Conservation (phyloP, 2,113 vertebrate species). For the Sylvilagus bachmani region DNA sequence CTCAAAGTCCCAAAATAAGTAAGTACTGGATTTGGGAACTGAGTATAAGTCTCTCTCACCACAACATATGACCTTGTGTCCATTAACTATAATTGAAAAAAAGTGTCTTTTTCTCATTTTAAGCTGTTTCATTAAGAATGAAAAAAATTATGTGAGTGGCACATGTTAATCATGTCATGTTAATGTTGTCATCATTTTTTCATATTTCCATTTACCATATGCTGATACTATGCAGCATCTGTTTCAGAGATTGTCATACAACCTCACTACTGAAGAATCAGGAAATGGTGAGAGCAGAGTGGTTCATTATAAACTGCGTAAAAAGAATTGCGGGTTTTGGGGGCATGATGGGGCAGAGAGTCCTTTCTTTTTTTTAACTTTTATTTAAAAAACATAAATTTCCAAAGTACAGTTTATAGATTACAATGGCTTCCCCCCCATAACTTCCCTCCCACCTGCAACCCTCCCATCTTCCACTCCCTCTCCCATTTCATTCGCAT, state of each 20-base stretch:
- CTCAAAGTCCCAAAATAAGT: background rate
- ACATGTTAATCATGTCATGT: background rate
- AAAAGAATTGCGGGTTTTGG: constrained; percentile 28
- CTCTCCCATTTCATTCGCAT: too few relatives aligned
- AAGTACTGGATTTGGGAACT: background rate
- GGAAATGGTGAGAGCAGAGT: constrained; percentile 71
- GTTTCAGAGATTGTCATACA: constrained; percentile 38
- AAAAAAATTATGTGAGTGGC: background rate
- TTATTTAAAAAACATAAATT: too few relatives aligned
- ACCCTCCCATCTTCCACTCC: too few relatives aligned
- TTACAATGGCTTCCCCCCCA: too few relatives aligned
- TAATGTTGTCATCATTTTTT: constrained; percentile 32
- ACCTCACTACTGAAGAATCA: background rate
- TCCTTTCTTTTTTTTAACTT: too few relatives aligned
- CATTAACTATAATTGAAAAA: background rate
- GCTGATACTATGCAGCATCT: background rate
- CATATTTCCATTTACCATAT: background rate
- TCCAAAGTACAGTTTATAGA: too few relatives aligned
- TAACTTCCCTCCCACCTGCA: too few relatives aligned
- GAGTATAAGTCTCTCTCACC: background rate
- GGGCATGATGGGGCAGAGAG: background rate
- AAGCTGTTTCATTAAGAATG: constrained; percentile 25
- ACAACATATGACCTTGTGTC: background rate
- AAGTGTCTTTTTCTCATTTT: background rate
- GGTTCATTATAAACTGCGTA: constrained; percentile 84